phyloP scores from a whole-genome alignment of 2,113 vertebrate genomes.

The Typhlomys cinereus region DNA sequence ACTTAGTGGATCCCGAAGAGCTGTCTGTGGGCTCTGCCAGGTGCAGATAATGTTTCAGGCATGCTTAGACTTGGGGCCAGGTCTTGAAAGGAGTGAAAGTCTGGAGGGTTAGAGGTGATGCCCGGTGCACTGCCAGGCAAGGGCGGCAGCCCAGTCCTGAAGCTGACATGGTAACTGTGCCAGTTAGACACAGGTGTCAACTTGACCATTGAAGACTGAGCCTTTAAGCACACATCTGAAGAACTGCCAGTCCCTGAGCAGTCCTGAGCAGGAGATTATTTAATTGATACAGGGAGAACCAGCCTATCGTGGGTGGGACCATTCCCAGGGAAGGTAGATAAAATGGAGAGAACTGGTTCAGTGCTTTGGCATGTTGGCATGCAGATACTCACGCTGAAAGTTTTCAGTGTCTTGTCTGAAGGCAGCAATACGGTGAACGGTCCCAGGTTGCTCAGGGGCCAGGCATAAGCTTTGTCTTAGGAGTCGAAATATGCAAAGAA shows the following conservation, averaged over 20 bases:
- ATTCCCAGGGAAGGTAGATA: too few species aligned
- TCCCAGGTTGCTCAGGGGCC: constrained; percentile 90
- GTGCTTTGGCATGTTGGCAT: too few species aligned
- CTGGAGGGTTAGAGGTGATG: not conserved
- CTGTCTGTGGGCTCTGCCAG: not conserved
- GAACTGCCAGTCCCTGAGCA: too few species aligned
- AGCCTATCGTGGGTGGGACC: too few species aligned
- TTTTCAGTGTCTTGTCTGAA: constrained; percentile 89
- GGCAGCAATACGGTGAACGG: constrained; percentile 94
- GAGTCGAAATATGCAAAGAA: constrained; percentile 36
- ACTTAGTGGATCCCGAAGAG: too few species aligned
- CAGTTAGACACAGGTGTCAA: too few species aligned
- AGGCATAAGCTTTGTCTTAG: constrained; percentile 88
- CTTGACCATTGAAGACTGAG: too few species aligned
- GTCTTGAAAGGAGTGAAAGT: not conserved
- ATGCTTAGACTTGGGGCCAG: rapidly evolving
- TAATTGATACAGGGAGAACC: too few species aligned
- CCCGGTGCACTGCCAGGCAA: rapidly evolving
- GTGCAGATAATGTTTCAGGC: not conserved
- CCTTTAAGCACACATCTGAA: too few species aligned
- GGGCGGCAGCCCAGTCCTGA: not conserved
- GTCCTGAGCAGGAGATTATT: too few species aligned
- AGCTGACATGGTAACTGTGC: rapidly evolving
- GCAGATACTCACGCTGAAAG: constrained; percentile 84
- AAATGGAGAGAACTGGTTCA: too few species aligned